Percentiles rank a stretch among this genome's conserved stretches.
phyloP scores from a whole-genome alignment of 2,113 vertebrate genomes.

The Eubucco bourcierii region DNA sequence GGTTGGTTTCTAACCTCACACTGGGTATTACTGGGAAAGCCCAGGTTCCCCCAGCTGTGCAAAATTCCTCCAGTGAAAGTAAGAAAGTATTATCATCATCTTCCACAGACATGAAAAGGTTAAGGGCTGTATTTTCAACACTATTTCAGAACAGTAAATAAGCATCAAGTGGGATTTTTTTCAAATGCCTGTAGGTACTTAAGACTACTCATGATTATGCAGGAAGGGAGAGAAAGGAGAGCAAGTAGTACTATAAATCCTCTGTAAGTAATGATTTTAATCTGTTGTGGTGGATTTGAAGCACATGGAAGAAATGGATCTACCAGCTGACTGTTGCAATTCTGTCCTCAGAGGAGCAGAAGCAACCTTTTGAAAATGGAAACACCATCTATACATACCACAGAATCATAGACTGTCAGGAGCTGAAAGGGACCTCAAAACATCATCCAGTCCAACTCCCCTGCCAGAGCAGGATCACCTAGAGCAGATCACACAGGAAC shows the following conservation, averaged over 20 bases:
- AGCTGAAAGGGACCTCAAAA: no score
- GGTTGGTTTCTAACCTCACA: neutral
- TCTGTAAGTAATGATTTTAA: neutral
- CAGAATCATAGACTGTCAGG: no score
- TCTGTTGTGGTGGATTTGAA: neutral
- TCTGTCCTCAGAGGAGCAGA: neutral
- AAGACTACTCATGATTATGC: neutral
- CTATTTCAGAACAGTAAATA: neutral
- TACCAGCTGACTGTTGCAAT: neutral
- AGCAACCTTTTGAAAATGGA: neutral
- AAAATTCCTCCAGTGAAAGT: neutral
- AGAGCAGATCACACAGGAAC: no score
- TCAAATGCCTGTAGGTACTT: neutral
- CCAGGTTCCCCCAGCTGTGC: neutral
- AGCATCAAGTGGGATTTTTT: neutral
- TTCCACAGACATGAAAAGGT: neutral
- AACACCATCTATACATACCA: accelerated
- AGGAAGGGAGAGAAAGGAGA: neutral
- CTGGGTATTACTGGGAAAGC: neutral
- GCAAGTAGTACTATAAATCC: neutral
- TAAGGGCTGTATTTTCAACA: neutral
- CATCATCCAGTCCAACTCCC: no score
- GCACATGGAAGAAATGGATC: neutral
- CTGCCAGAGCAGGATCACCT: no score
- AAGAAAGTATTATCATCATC: neutral